A percentile compares a stretch with the other conserved stretches of the same genome.
These are phyloP conservation scores for Crypturellus undulatus DNA, from an alignment of 2,113 vertebrate species.

Conservation along the genomic window DNA sequence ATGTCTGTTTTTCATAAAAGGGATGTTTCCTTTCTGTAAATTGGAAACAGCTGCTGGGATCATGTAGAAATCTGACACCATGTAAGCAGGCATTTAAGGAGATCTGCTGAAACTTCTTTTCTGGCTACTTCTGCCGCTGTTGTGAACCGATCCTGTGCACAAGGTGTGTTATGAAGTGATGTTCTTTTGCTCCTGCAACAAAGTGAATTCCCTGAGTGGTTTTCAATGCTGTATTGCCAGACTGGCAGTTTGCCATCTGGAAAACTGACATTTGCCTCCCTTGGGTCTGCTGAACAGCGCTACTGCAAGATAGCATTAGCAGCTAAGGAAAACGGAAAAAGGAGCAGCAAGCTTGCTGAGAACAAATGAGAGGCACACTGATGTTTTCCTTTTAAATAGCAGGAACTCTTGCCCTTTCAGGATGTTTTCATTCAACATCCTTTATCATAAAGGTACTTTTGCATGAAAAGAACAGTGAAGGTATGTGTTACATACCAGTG, in stretches of 20 bases:
- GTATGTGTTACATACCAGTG: background rate
- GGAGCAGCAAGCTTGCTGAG: slow-evolving; percentile 41
- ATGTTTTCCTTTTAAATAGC: slow-evolving; percentile 34
- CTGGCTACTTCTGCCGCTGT: background rate
- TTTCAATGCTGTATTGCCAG: background rate
- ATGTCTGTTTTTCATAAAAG: background rate
- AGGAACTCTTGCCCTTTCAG: background rate
- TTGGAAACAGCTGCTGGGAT: background rate
- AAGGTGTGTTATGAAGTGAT: slow-evolving; percentile 11
- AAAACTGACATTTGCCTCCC: slow-evolving; percentile 65
- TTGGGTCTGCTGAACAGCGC: background rate
- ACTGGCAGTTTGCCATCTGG: slow-evolving; percentile 68
- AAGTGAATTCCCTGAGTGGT: slow-evolving; percentile 45
- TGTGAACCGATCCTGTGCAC: background rate
- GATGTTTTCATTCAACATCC: background rate
- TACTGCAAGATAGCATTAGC: background rate
- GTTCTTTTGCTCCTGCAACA: slow-evolving; percentile 28
- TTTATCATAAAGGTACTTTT: slow-evolving; percentile 31
- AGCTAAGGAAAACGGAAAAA: slow-evolving; percentile 50
- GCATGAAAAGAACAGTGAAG: background rate
- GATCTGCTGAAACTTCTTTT: background rate
- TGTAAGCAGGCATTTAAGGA: background rate
- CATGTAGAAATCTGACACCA: background rate
- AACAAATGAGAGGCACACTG: slow-evolving; percentile 2
- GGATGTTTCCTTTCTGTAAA: background rate